These are phyloP conservation scores for Stenopsyche tienmushanensis DNA, from an alignment of 1,140 invertebrate genomes.

Conservation along the genomic window DNA sequence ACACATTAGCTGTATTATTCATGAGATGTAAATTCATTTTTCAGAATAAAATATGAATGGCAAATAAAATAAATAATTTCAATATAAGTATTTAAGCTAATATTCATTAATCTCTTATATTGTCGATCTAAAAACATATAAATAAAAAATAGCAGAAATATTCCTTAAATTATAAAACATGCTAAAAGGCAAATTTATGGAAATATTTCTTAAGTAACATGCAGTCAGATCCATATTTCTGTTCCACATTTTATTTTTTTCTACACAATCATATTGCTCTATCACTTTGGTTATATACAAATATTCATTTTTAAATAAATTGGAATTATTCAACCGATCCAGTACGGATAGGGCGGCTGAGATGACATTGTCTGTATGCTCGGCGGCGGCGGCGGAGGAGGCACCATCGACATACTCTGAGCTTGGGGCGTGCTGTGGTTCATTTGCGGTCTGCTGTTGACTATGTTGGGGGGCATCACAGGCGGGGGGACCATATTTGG, in stretches of 20 bases:
- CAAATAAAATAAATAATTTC: not conserved
- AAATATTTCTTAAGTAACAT: not conserved
- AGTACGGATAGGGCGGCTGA: constrained; percentile 35
- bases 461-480: constrained; percentile 8
- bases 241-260: not conserved
- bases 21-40: not conserved
- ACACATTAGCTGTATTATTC: not conserved
- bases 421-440: not conserved
- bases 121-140: not conserved
- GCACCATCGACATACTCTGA: constrained; percentile 19
- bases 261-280: too few species aligned
- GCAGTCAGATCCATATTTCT: not conserved
- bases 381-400: constrained; percentile 22
- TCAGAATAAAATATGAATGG: not conserved
- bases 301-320: not conserved
- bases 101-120: not conserved
- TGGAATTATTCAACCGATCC: constrained; percentile 26
- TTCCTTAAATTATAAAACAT: not conserved
- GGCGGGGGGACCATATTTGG: constrained; percentile 29
- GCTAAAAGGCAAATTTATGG: not conserved
- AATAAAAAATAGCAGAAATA: not conserved
- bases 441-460: constrained; percentile 14
- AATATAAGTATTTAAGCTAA: not conserved
- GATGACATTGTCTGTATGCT: constrained; percentile 28
- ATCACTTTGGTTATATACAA: not conserved